These are phyloP conservation scores for Melanostoma scalare DNA, from an alignment of 2,888 invertebrate genomes.

Conservation along the genomic window DNA sequence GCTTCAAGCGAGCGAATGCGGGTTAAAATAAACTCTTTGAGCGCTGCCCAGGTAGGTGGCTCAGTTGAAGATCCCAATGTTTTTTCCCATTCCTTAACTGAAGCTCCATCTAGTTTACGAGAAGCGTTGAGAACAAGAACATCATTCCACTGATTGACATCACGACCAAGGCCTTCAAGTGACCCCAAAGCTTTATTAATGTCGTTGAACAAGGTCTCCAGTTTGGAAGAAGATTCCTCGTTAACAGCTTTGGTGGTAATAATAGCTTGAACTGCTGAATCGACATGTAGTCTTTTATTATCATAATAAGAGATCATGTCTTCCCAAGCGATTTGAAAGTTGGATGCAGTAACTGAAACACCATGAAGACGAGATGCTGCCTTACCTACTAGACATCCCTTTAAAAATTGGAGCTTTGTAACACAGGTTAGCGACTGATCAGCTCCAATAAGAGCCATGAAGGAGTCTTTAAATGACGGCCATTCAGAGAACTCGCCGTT, in stretches of 20 bases:
- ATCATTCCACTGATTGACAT: conserved; percentile 20
- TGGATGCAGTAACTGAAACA: conserved; percentile 5
- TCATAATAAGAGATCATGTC: conserved; percentile 26
- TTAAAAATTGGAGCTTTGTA: conserved; percentile 27
- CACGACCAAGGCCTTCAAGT: conserved; percentile 24
- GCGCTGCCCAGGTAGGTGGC: background rate
- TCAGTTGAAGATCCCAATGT: background rate
- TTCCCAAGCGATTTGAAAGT: conserved; percentile 27
- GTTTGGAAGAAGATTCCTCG: conserved; percentile 19
- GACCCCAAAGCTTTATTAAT: conserved; percentile 20
- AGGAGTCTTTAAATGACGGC: conserved; percentile 13
- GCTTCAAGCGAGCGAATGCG: background rate
- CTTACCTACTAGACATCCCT: conserved; percentile 24
- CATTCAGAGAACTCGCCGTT: background rate
- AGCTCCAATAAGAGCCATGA: conserved; percentile 2
- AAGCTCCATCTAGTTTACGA: conserved; percentile 13
- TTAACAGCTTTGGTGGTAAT: conserved; percentile 17
- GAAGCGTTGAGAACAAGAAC: conserved; percentile 7
- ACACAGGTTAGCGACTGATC: conserved; percentile 17
- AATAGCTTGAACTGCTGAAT: conserved; percentile 15
- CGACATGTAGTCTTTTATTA: conserved; percentile 26
- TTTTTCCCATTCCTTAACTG: conserved; percentile 19
- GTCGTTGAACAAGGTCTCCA: conserved; percentile 11
- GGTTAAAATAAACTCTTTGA: conserved; percentile 9
- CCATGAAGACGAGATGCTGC: background rate